Evolutionary conservation across 2,113 vertebrate genomes (phyloP).

Genomic region (Psettodes erumei): DNA sequence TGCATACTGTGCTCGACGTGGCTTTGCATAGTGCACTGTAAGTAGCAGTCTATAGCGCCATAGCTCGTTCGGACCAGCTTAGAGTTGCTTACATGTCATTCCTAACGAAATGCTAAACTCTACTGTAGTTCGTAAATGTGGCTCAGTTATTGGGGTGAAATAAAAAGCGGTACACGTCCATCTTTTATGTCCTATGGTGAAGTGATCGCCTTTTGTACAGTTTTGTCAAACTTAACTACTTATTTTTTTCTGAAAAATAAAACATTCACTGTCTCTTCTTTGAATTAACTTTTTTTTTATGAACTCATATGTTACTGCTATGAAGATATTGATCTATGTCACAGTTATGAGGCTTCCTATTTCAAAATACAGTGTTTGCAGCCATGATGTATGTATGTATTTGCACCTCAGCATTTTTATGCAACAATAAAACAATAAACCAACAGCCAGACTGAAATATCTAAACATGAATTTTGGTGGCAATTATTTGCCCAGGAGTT

Average conservation of each 20-base stretch:
- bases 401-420: not conserved
- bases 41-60: constrained; percentile 20
- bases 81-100: constrained; percentile 9
- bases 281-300: constrained; percentile 26
- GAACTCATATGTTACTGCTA: constrained; percentile 34
- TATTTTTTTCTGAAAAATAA: constrained; percentile 26
- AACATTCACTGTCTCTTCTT: constrained; percentile 2
- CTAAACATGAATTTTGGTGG: not conserved
- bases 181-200: not conserved
- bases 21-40: constrained; percentile 19
- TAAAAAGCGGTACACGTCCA: not conserved
- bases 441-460: not conserved
- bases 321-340: constrained; percentile 29
- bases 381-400: not conserved
- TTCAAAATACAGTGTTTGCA: constrained; percentile 34
- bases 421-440: constrained; percentile 14
- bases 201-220: constrained; percentile 29
- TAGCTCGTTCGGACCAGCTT: constrained; percentile 18
- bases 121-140: constrained; percentile 6
- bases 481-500: not conserved
- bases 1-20: not conserved
- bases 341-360: constrained; percentile 14
- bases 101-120: constrained; percentile 3
- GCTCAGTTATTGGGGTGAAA: not conserved
- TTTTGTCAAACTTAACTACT: constrained; percentile 26